A percentile compares a stretch with the other conserved stretches of the same genome.
phyloP scores from a whole-genome alignment of 2,797 vertebrate species.

The Alca torda region DNA sequence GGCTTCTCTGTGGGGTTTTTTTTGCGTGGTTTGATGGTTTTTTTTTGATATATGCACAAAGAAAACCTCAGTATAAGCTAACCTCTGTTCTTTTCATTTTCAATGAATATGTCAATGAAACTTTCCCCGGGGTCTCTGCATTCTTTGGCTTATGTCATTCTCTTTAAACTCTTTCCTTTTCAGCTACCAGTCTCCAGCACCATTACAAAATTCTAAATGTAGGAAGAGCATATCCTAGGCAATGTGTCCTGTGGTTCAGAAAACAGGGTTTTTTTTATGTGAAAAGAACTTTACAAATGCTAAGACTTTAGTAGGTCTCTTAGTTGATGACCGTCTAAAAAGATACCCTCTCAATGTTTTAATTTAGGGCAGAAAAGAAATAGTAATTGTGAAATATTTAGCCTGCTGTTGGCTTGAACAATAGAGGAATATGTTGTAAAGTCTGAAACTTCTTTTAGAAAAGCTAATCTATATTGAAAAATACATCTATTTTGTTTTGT shows the following conservation, averaged over 20 bases:
- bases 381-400: neutral
- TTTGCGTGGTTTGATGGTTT: rapidly evolving
- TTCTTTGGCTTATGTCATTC: neutral
- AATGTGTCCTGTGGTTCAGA: neutral
- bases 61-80: neutral
- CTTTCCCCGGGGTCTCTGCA: neutral
- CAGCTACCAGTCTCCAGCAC: neutral
- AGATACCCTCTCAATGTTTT: neutral
- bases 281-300: neutral
- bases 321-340: neutral
- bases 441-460: neutral
- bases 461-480: neutral
- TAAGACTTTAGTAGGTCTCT: neutral
- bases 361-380: neutral
- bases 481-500: neutral
- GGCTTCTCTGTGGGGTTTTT: neutral
- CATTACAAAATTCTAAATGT: neutral
- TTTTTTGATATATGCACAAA: neutral
- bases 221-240: neutral
- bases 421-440: neutral
- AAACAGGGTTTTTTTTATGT: neutral
- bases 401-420: neutral
- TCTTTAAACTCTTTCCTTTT: neutral
- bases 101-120: neutral
- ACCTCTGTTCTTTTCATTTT: neutral